Percentiles rank a stretch among this genome's conserved stretches.
These are phyloP conservation scores for Melanotaenia nigrans DNA, from an alignment of 2,797 vertebrate species.

Conservation along the genomic window DNA sequence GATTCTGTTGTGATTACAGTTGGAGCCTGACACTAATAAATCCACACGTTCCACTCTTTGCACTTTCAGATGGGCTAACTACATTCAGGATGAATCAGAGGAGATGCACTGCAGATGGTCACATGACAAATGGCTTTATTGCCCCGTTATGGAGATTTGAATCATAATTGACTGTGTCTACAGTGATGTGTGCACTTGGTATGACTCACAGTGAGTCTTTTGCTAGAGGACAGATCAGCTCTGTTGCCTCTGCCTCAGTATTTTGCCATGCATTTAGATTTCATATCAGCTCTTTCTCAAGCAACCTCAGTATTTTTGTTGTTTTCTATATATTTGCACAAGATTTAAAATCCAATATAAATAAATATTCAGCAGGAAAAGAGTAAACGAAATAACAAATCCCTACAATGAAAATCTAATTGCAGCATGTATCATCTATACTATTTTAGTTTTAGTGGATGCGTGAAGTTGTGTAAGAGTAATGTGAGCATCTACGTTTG, in stretches of 20 bases:
- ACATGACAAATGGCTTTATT: slow-evolving; percentile 82
- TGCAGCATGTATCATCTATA: slow-evolving; percentile 13
- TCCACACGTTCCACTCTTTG: slow-evolving; percentile 68
- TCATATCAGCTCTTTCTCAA: slow-evolving; percentile 58
- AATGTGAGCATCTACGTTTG: slow-evolving; percentile 69
- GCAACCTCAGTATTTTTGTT: slow-evolving; percentile 15
- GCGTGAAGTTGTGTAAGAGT: slow-evolving; percentile 48
- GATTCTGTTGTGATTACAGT: slow-evolving; percentile 71
- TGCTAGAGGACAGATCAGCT: slow-evolving; percentile 76
- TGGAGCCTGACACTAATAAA: slow-evolving; percentile 66
- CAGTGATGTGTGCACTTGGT: slow-evolving; percentile 73
- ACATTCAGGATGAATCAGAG: slow-evolving; percentile 70
- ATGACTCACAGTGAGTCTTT: slow-evolving; percentile 76
- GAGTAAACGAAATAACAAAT: slow-evolving; percentile 7
- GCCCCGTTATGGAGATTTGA: slow-evolving; percentile 81
- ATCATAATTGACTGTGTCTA: slow-evolving; percentile 81
- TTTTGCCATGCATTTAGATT: slow-evolving; percentile 58
- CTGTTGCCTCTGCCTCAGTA: slow-evolving; percentile 68
- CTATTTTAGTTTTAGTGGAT: slow-evolving; percentile 25
- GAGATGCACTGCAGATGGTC: slow-evolving; percentile 77
- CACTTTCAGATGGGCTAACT: slow-evolving; percentile 64
- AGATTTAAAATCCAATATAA: slow-evolving; percentile 18
- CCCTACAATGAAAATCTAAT: slow-evolving; percentile 2
- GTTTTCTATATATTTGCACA: slow-evolving; percentile 22
- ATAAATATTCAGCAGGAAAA: slow-evolving; percentile 18